Evolutionary conservation across 2,113 vertebrate species (phyloP).

Genomic region (Carollia perspicillata): DNA sequence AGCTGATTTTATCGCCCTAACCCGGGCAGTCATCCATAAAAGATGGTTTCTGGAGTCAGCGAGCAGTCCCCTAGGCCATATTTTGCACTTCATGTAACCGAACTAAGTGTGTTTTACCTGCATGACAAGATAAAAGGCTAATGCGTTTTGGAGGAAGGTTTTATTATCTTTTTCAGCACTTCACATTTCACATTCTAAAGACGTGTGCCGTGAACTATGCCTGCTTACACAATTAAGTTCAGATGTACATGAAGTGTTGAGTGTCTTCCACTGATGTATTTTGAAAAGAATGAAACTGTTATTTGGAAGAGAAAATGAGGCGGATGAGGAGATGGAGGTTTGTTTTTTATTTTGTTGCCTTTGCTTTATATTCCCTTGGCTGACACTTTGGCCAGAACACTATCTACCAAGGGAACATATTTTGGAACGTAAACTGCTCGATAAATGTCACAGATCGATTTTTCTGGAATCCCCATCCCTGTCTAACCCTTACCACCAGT

Average conservation of each 20-base stretch:
- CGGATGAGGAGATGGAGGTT: background rate
- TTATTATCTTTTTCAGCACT: background rate
- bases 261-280: background rate
- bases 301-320: background rate
- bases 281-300: slow-evolving; percentile 14
- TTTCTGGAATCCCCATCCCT: background rate
- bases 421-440: background rate
- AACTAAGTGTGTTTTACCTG: background rate
- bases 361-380: background rate
- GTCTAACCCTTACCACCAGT: background rate
- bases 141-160: background rate
- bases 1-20: background rate
- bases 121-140: slow-evolving; percentile 6
- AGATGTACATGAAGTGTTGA: background rate
- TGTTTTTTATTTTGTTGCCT: background rate
- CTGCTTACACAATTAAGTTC: background rate
- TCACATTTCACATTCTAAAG: background rate
- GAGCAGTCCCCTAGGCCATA: background rate
- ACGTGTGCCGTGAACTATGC: background rate
- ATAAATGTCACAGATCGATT: background rate
- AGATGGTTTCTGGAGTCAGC: background rate
- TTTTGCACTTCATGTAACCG: background rate
- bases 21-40: background rate
- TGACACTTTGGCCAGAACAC: slow-evolving; percentile 44
- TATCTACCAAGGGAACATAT: background rate